Base-by-base conservation (phyloP, 2,888 invertebrate genomes). In the Brachynemurus nebulosus region DNA sequence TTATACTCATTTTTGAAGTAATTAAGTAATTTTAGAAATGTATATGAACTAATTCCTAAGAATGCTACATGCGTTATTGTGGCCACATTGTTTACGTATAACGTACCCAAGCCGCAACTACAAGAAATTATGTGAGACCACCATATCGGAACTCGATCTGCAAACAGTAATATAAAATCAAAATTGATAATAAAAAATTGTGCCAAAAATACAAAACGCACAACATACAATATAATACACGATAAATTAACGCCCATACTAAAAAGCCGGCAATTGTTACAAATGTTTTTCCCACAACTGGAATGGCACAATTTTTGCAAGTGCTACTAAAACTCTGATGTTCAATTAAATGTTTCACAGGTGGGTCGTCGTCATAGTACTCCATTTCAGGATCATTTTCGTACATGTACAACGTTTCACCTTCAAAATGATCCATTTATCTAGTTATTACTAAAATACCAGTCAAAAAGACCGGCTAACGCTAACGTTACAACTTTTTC, bases 341-440 rank as follows among this genome's bases (percentile, higher is more conserved):
- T 18, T 20, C 19, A 16, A 37, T 18, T 17, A 37, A 19, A 19
- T 37, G 37, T n/a, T 37, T 37, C 12, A 20, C 12, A 37, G 12
- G 12, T n/a, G 20, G 20, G 20, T 37, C 37, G 2, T 37, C 37
- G n/a, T 37, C 37, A 20, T 37, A 37, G 18, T 37, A 37, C 12
- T 37, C 37, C 17, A 37, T 18, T 12, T 37, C 37, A 2, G 37
- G n/a, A n/a, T 19, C 37, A 4, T 7, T 19, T 19, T 37, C 37
- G 18, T 37, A 37, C 3, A 37, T 12, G 19, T 19, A 37, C 9
- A 37, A 37, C 9, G 8, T 37, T 20, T 37, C 37, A n/a, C n/a
- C n/a, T 12, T 37, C 19, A 30, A 30, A 30, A 30, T 30, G n/a
- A 30, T 30, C 30, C 30, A 30, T 30, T 30, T 30, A 12, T 11